These are phyloP conservation scores for Crocuta crocuta DNA, from an alignment of 2,113 vertebrate species.

Conservation along the genomic window DNA sequence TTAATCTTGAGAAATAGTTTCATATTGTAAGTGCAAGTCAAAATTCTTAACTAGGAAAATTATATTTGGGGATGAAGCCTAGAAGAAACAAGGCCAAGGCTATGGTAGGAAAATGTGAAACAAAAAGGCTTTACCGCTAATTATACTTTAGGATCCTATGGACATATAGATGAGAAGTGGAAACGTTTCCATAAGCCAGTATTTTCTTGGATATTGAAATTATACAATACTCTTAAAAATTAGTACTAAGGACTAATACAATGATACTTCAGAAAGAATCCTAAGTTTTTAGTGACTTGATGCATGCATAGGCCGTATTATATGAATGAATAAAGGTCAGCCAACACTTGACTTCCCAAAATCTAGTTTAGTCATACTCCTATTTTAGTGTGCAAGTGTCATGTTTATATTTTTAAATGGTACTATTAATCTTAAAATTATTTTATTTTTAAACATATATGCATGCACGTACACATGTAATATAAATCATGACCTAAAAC, in stretches of 20 bases:
- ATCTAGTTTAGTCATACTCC: neutral
- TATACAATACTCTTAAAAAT: neutral
- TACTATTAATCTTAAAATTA: neutral
- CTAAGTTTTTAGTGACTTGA: neutral
- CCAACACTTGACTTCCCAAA: neutral
- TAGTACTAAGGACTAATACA: neutral
- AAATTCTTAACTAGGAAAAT: neutral
- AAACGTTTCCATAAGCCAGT: neutral
- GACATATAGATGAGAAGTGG: neutral
- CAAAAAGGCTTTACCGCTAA: neutral
- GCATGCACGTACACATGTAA: neutral
- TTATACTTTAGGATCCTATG: neutral
- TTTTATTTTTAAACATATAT: conserved; percentile 8
- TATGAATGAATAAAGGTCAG: neutral
- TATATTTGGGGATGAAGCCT: neutral
- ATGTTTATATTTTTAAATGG: neutral
- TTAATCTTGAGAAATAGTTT: neutral
- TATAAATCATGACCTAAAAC: neutral
- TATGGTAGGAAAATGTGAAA: neutral
- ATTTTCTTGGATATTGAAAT: neutral
- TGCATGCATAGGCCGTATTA: neutral
- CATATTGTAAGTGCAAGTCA: neutral
- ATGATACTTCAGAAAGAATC: neutral
- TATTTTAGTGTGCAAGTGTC: neutral
- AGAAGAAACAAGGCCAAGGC: neutral